Evolutionary conservation across 2,797 vertebrate genomes (phyloP), one percentile per base, ranked within the genome.

Genomic region (Acestrorhynchus altus): DNA sequence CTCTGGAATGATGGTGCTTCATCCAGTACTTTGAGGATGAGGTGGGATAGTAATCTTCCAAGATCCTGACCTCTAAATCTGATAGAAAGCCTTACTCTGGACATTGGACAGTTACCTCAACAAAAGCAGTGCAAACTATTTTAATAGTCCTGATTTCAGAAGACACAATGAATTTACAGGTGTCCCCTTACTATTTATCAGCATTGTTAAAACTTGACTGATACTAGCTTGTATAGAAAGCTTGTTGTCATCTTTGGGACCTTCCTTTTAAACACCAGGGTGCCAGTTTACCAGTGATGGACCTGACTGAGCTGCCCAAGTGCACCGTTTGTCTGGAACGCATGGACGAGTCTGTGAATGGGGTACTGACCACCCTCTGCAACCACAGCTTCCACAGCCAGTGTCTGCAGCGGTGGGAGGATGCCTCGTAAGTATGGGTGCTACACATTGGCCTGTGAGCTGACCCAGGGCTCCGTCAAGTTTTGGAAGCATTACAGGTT

Each of bases 371-470:
- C 83, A 99, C 97, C 0, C 89, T 99, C 8, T 99, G 98, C 78
- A 99, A 99, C 93, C 98, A 99, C 94, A 98, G 97, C 91, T 99
- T 99, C 80, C 98, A 99, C 83, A 99, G 97, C 88, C 96, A 97
- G 90, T 99, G 98, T 87, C 94, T 99, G 70, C 97, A 98, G 92
- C 96, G 96, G 10, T 99, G 98, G 98, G 98, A 99, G 24, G 97
- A 99, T 51, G 96, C 96, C 54, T 96, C 98, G 98, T 99, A 90
- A 96, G 97, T 90, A 56, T 20, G 3, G 31, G 15, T 28, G 9
- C 8, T 28, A 11, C 57, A 35, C 28, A n/a, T 15, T 39, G 1
- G 26, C 28, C 3, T 20, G 31, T 35, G 31, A 35, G 31, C 31
- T 35, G 6, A 6, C 31, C 31, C 31, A 35, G 6, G 31, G 31